Base-by-base conservation (phyloP, 2,113 vertebrate species). In the Xiphophorus couchianus region DNA sequence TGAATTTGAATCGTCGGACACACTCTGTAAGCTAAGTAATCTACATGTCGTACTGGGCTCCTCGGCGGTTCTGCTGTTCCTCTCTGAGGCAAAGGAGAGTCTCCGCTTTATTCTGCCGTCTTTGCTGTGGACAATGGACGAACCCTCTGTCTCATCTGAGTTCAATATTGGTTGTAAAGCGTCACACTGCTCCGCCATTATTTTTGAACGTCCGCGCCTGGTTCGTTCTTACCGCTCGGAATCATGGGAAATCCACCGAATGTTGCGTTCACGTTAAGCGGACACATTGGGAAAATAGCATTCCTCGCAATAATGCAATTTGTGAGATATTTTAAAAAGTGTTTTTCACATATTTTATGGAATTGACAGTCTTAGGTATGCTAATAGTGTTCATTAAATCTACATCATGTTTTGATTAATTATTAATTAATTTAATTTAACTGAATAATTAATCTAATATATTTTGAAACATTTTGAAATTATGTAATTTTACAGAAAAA, bases 151-250 rank as follows among this genome's bases (percentile, higher is more conserved):
- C 4, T 29, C 64, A 5, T 66, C 66, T 0, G 33, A 27, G 27
- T 54, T 66, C 29, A n/a, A 19, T 25, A 27, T 33, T 25, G 14
- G 2, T 51, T 78, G 81, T 62, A 80, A 27, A 42, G n/a, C 28
- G 15, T 2, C 33, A 15, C 11, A 74, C 11, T 60, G 30, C 8
- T 77, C 87, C n/a, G 81, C 86, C 90, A 89, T 58, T 88, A 29
- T 12, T 89, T 93, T 92, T 90, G 78, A 93, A 93, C 68, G 74
- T 90, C 72, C 35, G 78, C 83, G 84, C 88, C 69, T 72, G 74
- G 2, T 64, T 2, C n/a, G 17, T 10, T 63, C 1, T 42, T n/a
- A 0, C 0, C 82, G 85, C 81, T 67, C 1, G 84, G 92, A 86
- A 92, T 91, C 83, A 90, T 90, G 92, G 91, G 90, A 88, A 73